Base-by-base conservation (phyloP, 1,140 invertebrate genomes). In the Popillia japonica region DNA sequence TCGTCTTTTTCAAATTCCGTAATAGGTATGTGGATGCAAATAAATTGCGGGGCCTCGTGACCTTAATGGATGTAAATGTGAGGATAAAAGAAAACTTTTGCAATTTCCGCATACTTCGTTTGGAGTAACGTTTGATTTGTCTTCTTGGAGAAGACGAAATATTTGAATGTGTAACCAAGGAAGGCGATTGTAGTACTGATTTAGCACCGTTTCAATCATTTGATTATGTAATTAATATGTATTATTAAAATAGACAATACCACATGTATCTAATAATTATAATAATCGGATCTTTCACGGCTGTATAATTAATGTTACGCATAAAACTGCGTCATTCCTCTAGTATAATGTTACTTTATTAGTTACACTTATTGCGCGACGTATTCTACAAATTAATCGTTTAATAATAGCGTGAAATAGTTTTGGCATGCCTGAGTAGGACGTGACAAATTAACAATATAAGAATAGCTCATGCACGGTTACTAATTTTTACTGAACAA, bases 1-100 rank as follows among this genome's bases (percentile, higher is more conserved):
- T 68, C 61, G 27, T 68, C 61, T 8, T 68, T 27, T 68, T 68
- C 61, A 22, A 22, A 68, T 68, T 68, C 61, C 61, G 22, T 68
- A 34, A 68, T 68, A 22, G 20, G 27, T 22, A 34, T 68, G 20
- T 68, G 3, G 27, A 68, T 68, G 61, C 61, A 27, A 68, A 68
- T 68, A 68, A 23, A 68, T 27, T 68, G 27, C 61, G 22, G 61
- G 27, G 22, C 61, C 61, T n/a, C 61, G 61, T 68, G 22, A 68
- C 61, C 61, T 22, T 68, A 68, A 68, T 68, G 61, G 17, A 68
- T 23, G 6, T 34, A 22, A 27, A 68, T n/a, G 22, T 6, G 22
- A 22, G 22, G 61, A 68, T 68, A 8, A 68, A 34, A 68, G 61
- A 68, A 68, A 68, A 23, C 20, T 8, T 14, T 68, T 27, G 17